Base-by-base conservation (phyloP, 2,888 invertebrate genomes). In the Pristionchus maxplancki region DNA sequence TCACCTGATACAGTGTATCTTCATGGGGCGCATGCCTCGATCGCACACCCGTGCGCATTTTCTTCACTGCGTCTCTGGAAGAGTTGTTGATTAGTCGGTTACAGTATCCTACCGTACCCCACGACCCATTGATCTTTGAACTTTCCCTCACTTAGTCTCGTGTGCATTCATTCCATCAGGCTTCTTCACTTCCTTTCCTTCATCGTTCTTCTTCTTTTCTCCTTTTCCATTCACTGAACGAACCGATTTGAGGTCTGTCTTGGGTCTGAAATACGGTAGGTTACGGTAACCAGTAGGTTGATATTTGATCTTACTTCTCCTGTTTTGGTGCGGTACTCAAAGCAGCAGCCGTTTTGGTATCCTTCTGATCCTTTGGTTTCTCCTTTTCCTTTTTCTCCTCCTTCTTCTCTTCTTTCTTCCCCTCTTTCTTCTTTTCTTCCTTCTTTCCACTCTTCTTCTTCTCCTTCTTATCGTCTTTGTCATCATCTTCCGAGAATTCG, bases 1-100 rank as follows among this genome's bases (percentile, higher is more conserved):
- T 48, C 31, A 83, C 82, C 53, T 83, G 82, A 34, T 83, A 83
- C 34, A 83, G 82, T 53, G 82, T 83, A 53, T 83, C 82, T 31
- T 83, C 82, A 20, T 83, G 82, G 34, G 82, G 82, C 11, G 50
- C 82, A 17, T 83, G 82, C 31, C 53, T 83, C 44, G 44, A 13
- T 50, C 82, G 37, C 4, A 53, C 53, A 24, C 82, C 82, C 82
- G 82, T 83, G 20, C 82, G 28, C 82, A 83, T 83, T 34, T 53
- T 83, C 37, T 53, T 83, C 34, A 83, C 53, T 17, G 50, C 53
- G 24, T 83, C 82, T 44, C 78, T 67, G 31, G 1, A 31, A 67
- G 31, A 64, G 4, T n/a, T n/a, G n/a, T n/a, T n/a, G n/a, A 58
- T n/a, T n/a, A 6, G n/a, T n/a, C 4, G 58, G 24, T 58, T 58